A percentile compares a stretch with the other conserved stretches of the same genome.
phyloP scores from a whole-genome alignment of 2,888 invertebrate species.

The Papilio protenor region DNA sequence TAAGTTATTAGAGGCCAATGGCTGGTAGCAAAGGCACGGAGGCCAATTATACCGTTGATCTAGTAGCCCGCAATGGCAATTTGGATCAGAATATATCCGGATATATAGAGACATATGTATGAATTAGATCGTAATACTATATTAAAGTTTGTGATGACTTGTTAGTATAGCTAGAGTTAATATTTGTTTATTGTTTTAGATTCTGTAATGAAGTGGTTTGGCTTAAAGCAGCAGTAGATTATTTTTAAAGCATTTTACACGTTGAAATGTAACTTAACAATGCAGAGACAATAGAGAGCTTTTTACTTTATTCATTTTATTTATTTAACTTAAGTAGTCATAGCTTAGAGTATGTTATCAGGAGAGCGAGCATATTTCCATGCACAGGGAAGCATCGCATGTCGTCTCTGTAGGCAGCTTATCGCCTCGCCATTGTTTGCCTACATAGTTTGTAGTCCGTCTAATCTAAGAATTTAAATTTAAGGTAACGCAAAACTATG shows the following conservation, averaged over 20 bases:
- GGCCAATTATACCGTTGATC: slow-evolving; percentile 41
- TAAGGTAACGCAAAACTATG: slow-evolving; percentile 33
- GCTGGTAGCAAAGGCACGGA: slow-evolving; percentile 35
- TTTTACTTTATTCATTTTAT: too few relatives aligned
- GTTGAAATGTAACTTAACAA: too few relatives aligned
- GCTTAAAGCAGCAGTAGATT: too few relatives aligned
- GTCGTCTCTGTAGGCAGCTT: slow-evolving; percentile 42
- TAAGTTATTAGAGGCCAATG: slow-evolving; percentile 38
- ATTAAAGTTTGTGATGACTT: background rate
- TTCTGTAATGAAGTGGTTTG: too few relatives aligned
- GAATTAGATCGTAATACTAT: slow-evolving; percentile 2
- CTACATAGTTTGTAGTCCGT: slow-evolving; percentile 40
- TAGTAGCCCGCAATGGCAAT: slow-evolving; percentile 40
- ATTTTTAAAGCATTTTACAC: too few relatives aligned
- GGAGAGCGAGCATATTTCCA: slow-evolving; percentile 35
- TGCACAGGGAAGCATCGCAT: slow-evolving; percentile 42
- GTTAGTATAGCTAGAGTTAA: too few relatives aligned
- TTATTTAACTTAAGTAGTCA: too few relatives aligned
- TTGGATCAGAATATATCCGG: slow-evolving; percentile 29
- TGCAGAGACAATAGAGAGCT: too few relatives aligned
- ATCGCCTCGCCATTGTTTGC: slow-evolving; percentile 41
- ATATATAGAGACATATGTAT: slow-evolving; percentile 15
- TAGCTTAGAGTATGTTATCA: slow-evolving; percentile 36
- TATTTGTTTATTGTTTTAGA: too few relatives aligned
- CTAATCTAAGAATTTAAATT: slow-evolving; percentile 41